Base-by-base conservation (phyloP, 2,888 invertebrate genomes). In the Rhingia campestris region DNA sequence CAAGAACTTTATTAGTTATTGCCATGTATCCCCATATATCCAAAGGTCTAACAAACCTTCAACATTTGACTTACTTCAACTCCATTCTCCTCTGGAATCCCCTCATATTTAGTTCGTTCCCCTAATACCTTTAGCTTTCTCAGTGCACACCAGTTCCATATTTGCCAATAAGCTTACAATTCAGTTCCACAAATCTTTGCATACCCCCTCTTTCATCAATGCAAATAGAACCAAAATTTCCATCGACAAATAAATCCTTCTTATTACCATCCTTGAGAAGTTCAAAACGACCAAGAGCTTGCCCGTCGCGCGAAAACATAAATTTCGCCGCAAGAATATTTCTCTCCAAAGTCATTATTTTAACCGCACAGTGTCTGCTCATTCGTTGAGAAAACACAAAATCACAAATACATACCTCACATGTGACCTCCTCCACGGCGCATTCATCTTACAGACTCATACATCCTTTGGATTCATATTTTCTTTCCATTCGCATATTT, bases 401-500 rank as follows among this genome's bases (percentile, higher is more conserved):
- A 73, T 80, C 53, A 51, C 32, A 54, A 75, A 32, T 59, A 53
- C 59, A 59, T 51, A 51, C 51, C 43, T 66, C 56, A 43, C 33
- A 49, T 39, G 63, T 56, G 63, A 63, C 63, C 58, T 58, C 39
- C 51, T 45, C 22, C 22, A 22, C 30, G 47, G 9, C 43, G 53
- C 67, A 69, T 67, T 70, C 75, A 81, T 69, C 64, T 70, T 58
- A 58, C 54, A 39, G 41, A 59, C 33, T 70, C 67, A 37, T 66
- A 75, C 49, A 76, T 81, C 81, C 75, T 72, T 81, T 76, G 39
- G 47, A 67, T 43, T 77, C 72, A 81, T 77, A 77, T 72, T 72
- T 77, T 45, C 66, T 49, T 66, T 49, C 37, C 56, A 10, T 49
- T 45, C 75, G 37, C 39, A 69, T 58, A 69, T 32, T 47, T 70